Base-by-base conservation (phyloP, 2,113 vertebrate genomes). In the Prionailurus viverrinus region DNA sequence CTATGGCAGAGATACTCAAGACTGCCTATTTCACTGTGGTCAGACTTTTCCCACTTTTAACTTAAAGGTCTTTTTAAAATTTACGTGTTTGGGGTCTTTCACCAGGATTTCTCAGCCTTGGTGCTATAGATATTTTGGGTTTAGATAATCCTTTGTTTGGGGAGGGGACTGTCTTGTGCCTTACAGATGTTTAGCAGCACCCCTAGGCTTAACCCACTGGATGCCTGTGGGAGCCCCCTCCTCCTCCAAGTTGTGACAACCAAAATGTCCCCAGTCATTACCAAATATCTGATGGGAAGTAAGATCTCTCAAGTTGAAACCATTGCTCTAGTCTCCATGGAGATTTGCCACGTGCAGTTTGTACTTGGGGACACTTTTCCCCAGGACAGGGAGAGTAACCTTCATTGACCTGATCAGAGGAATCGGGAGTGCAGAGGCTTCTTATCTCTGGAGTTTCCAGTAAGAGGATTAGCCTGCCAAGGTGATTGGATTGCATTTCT, bases 401-500 rank as follows among this genome's bases (percentile, higher is more conserved):
- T 92, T 98, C 65, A 33, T 7, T 90, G 85, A 74, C 18, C 12
- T 45, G 93, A 81, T 36, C 25, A 7, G 31, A 19, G 65, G 86
- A 80, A 78, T 61, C 45, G 16, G n/a, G 58, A 94, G 23, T 3
- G 15, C 39, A 33, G 63, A 4, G 31, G 65, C 36, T 87, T 91
- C 41, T 80, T 58, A 16, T 93, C 86, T 93, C 74, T 15, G 19
- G 95, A 95, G 85, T 95, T 97, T 96, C 51, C 51, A 65, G 73
- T 83, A 94, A 97, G 61, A 89, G 78, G 65, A 81, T 96, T 73
- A 51, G 93, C 92, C 80, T 81, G 92, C 91, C 92, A 97, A 92
- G 69, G 94, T 95, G 97, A 96, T 93, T 95, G 95, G 92, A 81
- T 90, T 97, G 97, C 95, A 96, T 97, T 97, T 85, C 91, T 98